Evolutionary conservation across 2,797 vertebrate species (phyloP).

Genomic region (Enteromius argenteus): DNA sequence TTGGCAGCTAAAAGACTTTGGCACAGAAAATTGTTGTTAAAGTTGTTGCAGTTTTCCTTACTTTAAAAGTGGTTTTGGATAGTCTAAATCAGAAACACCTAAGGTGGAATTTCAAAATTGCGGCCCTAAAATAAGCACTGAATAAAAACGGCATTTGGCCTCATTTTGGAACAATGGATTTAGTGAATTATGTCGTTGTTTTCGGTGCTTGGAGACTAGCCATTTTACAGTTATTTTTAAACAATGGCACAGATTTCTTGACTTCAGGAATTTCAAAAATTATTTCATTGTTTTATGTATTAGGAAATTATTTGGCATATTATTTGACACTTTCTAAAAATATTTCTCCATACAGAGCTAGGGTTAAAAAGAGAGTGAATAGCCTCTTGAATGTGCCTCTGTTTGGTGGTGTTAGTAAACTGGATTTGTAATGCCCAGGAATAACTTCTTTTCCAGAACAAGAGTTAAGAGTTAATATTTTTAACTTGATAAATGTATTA

Average conservation of each 20-base stretch:
- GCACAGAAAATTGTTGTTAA: not conserved
- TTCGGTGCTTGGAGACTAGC: conserved; percentile 52
- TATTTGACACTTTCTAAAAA: not conserved
- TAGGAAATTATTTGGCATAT: conserved; percentile 59
- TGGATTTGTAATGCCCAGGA: conserved; percentile 65
- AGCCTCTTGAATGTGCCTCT: conserved; percentile 52
- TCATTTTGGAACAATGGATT: conserved; percentile 68
- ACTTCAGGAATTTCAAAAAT: conserved; percentile 26
- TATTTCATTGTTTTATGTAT: conserved; percentile 74
- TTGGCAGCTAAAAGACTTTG: conserved; percentile 47
- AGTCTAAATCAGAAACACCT: not conserved
- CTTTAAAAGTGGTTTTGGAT: not conserved
- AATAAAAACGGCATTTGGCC: conserved; percentile 61
- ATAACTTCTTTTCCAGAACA: conserved; percentile 59
- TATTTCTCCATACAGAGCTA: not conserved
- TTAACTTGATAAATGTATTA: not conserved
- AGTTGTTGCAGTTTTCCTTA: not conserved
- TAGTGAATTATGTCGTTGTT: conserved; percentile 71
- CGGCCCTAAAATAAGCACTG: not conserved
- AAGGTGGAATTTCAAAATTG: conserved; percentile 11
- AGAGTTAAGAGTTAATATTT: not conserved
- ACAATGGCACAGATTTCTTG: conserved; percentile 77
- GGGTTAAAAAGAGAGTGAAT: not conserved
- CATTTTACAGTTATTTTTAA: conserved; percentile 70
- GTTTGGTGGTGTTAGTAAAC: conserved; percentile 59